phyloP scores from a whole-genome alignment of 2,797 vertebrate genomes.

The Ficedula albicollis region DNA sequence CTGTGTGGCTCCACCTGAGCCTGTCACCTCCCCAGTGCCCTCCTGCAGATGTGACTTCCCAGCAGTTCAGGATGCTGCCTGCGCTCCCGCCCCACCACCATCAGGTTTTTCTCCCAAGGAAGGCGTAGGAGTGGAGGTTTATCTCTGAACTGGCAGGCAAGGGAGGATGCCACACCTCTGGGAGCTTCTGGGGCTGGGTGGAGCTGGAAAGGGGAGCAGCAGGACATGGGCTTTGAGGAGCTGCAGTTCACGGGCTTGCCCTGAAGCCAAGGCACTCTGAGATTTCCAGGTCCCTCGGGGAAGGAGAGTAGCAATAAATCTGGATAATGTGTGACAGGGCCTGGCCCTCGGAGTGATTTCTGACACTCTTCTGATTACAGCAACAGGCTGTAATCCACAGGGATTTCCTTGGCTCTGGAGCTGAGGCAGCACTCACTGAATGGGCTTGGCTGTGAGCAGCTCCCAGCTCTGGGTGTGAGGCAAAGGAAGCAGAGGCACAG shows the following conservation, averaged over 20 bases:
- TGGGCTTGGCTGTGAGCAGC: not conserved
- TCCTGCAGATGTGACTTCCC: not conserved
- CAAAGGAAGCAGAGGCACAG: not conserved
- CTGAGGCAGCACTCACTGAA: not conserved
- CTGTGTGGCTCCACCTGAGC: not conserved
- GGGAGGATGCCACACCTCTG: slow-evolving; percentile 33
- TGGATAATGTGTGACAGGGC: not conserved
- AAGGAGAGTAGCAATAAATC: not conserved
- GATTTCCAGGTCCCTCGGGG: not conserved
- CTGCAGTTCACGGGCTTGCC: not conserved
- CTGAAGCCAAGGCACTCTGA: not conserved
- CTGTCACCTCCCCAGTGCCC: not conserved
- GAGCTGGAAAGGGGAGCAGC: not conserved
- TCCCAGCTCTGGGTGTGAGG: not conserved
- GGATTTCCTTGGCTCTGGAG: slow-evolving; percentile 1
- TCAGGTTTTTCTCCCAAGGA: not conserved
- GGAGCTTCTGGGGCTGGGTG: not conserved
- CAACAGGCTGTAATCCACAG: not conserved
- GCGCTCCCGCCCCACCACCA: rapidly evolving
- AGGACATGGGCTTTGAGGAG: not conserved
- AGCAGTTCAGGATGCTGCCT: not conserved
- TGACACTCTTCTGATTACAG: not conserved
- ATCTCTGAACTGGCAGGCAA: not conserved
- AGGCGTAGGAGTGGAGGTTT: slow-evolving; percentile 4
- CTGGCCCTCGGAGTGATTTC: not conserved